Percentiles rank a stretch among this genome's conserved stretches.
Evolutionary conservation across 2,113 vertebrate species (phyloP).

Genomic region (Myotis brandtii): DNA sequence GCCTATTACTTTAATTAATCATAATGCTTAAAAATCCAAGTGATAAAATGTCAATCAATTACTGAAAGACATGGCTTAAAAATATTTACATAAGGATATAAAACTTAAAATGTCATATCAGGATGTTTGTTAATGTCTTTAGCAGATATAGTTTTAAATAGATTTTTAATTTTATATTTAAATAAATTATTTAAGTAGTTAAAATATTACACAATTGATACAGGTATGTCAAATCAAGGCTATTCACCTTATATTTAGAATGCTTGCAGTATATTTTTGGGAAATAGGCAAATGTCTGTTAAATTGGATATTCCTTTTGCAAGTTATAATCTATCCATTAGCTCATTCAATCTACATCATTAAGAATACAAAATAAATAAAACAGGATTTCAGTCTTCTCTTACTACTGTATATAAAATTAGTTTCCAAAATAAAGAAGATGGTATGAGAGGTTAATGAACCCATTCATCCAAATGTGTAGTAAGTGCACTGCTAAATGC

Average conservation of each 20-base stretch:
- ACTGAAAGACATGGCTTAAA: not conserved
- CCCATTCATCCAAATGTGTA: conserved; percentile 50
- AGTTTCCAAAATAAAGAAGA: conserved; percentile 67
- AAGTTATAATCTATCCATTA: not conserved
- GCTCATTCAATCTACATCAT: not conserved
- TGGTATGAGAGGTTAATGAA: conserved; percentile 72
- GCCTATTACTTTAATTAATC: not conserved
- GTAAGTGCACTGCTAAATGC: conserved; percentile 64
- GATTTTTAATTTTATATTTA: not conserved
- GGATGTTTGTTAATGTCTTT: not conserved
- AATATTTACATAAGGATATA: not conserved
- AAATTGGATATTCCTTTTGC: not conserved
- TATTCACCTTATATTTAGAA: not conserved
- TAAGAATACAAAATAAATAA: not conserved
- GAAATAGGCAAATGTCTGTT: not conserved
- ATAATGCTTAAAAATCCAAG: not conserved
- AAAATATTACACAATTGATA: not conserved
- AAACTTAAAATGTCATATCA: not conserved
- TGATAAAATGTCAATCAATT: not conserved
- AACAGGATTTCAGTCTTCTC: not conserved
- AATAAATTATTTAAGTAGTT: not conserved
- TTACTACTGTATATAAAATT: conserved; percentile 71
- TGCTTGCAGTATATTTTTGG: not conserved
- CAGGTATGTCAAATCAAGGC: not conserved
- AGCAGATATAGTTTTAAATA: not conserved